Percentiles rank a stretch among this genome's conserved stretches.
Conservation (phyloP, 64 coral and sea anemone genomes). For the Pocillopora damicornis region DNA sequence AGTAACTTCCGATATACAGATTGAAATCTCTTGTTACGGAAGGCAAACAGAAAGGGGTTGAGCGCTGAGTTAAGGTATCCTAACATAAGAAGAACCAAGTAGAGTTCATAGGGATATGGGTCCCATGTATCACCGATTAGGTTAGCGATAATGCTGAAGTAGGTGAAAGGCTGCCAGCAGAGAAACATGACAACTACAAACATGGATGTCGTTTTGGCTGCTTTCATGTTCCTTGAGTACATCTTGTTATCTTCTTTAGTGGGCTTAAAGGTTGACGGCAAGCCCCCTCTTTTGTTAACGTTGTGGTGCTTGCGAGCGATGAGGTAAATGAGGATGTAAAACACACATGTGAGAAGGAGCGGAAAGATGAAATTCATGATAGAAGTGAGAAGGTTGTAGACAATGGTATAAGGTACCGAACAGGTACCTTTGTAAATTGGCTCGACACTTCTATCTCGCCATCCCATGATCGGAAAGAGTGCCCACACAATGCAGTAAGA, state of each 20-base stretch:
- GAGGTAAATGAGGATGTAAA: constrained; percentile 8
- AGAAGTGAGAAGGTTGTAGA: neutral
- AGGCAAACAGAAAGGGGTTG: constrained; percentile 88
- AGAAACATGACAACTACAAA: constrained; percentile 21
- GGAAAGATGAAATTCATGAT: constrained; percentile 3
- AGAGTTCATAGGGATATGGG: neutral
- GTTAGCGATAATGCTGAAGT: constrained; percentile 20
- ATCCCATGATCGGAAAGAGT: constrained; percentile 77
- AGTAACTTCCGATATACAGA: constrained; percentile 56
- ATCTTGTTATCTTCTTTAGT: constrained; percentile 4
- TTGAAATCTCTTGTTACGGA: constrained; percentile 76
- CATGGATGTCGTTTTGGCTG: constrained; percentile 14
- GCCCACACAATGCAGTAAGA: constrained; percentile 61
- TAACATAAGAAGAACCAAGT: constrained; percentile 46
- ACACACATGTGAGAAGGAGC: neutral
- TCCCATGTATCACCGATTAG: constrained; percentile 6
- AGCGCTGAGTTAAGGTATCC: constrained; percentile 78
- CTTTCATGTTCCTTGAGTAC: constrained; percentile 2
- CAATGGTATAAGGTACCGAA: neutral
- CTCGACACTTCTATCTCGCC: constrained; percentile 12
- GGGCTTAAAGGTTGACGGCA: neutral
- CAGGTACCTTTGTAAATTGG: neutral
- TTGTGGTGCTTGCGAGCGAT: constrained; percentile 13
- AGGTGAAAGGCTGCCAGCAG: constrained; percentile 19
- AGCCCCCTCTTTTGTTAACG: neutral